These are phyloP conservation scores for Erythrocercus mccallii DNA, from an alignment of 2,113 vertebrate genomes.

Conservation along the genomic window DNA sequence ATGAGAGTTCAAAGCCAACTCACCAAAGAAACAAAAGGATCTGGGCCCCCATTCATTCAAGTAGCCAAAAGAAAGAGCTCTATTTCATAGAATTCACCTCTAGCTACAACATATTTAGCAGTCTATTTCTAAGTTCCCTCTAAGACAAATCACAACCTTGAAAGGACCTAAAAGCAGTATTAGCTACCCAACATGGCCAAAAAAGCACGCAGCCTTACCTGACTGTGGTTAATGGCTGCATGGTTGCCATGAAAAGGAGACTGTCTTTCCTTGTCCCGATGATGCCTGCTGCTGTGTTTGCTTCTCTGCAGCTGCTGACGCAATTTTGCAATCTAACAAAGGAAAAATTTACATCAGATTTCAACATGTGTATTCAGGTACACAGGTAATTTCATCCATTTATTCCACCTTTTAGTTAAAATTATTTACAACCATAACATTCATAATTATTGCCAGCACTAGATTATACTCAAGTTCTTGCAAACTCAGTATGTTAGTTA, in stretches of 20 bases:
- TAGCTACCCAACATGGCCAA: background rate
- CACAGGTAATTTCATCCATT: background rate
- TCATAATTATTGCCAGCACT: background rate
- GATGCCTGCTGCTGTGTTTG: constrained; percentile 97
- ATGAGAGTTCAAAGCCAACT: background rate
- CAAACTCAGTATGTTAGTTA: background rate
- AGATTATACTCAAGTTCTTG: background rate
- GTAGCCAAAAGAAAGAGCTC: background rate
- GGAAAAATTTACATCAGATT: background rate
- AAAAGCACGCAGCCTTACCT: constrained; percentile 75
- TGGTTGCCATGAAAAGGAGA: constrained; percentile 98
- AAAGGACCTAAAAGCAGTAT: background rate
- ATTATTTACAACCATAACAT: background rate
- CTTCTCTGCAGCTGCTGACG: constrained; percentile 97
- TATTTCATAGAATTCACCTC: background rate
- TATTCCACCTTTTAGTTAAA: background rate
- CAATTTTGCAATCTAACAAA: constrained; percentile 90
- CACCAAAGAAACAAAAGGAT: background rate
- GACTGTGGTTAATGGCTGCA: constrained; percentile 90
- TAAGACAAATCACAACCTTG: background rate
- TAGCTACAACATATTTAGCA: background rate
- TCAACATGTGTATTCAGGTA: background rate
- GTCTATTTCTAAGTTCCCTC: background rate
- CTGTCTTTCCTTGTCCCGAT: constrained; percentile 96
- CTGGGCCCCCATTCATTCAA: background rate